phyloP scores from a whole-genome alignment of 92 coral and sea anemone species.

The Phymanthus crucifer region DNA sequence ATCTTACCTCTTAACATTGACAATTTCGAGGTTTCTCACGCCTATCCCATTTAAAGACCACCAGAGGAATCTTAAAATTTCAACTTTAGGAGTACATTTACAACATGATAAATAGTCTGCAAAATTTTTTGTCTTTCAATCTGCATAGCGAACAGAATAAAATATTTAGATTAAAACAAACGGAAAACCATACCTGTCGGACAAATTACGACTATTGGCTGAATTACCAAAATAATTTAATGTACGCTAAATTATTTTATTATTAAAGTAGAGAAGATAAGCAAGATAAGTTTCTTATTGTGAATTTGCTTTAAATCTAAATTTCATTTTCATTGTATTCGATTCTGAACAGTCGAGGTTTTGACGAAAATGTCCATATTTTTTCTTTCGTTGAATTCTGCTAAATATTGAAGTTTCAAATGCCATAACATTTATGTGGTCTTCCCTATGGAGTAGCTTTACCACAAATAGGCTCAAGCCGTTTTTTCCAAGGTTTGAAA shows the following conservation, averaged over 20 bases:
- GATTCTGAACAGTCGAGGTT: neutral
- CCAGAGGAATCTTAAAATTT: neutral
- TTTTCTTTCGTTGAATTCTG: neutral
- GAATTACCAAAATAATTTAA: conserved; percentile 10
- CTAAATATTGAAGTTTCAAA: neutral
- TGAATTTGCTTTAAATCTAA: neutral
- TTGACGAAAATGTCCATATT: neutral
- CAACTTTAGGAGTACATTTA: neutral
- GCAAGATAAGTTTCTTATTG: neutral
- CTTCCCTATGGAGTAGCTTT: conserved; percentile 7
- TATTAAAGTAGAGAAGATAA: neutral
- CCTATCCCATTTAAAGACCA: neutral
- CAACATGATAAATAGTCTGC: neutral
- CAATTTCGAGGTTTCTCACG: neutral
- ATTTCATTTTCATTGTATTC: neutral
- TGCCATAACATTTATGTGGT: conserved; percentile 11
- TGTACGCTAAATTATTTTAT: conserved; percentile 1
- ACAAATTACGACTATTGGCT: conserved; percentile 12
- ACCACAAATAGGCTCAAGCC: conserved; percentile 8
- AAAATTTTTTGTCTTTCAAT: conserved; percentile 15
- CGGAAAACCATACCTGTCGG: conserved; percentile 23
- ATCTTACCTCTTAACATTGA: neutral
- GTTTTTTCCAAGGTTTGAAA: neutral
- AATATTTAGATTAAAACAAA: conserved; percentile 19
- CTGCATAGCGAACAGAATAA: conserved; percentile 16